Conservation (phyloP, 2,797 vertebrate genomes). For the Acrossocheilus fasciatus region DNA sequence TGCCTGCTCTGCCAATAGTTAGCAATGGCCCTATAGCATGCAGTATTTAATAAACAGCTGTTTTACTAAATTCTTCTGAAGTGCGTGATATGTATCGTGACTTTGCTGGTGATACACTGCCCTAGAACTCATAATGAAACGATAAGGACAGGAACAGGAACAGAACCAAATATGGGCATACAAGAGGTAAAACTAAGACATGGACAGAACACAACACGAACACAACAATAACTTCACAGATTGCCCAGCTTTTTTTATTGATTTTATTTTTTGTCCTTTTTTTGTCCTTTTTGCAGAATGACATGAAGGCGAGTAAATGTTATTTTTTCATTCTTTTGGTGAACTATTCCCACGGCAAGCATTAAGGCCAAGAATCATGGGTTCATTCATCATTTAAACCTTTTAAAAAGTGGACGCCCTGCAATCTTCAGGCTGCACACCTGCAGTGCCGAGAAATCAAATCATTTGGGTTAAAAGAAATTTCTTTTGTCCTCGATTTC, state of each 20-base stretch:
- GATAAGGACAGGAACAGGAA: too few species aligned
- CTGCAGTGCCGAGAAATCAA: background rate
- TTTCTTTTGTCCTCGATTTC: background rate
- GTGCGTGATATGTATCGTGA: too few species aligned
- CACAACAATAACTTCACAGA: background rate
- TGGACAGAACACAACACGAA: too few species aligned
- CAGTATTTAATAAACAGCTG: too few species aligned
- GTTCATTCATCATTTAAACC: background rate
- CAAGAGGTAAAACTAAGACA: too few species aligned
- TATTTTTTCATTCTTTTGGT: background rate
- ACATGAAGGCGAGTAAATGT: background rate
- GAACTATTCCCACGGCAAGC: background rate
- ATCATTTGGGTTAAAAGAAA: background rate
- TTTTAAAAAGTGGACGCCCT: background rate
- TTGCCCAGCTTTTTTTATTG: background rate
- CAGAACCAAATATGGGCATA: too few species aligned
- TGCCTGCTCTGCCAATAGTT: too few species aligned
- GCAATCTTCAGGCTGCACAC: background rate
- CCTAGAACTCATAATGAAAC: too few species aligned
- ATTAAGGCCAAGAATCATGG: background rate
- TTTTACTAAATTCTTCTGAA: too few species aligned
- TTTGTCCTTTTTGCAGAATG: background rate
- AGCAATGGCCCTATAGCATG: too few species aligned
- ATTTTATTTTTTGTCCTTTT: background rate
- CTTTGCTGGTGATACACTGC: too few species aligned